phyloP scores from a whole-genome alignment of 1,140 invertebrate genomes.

The Onthophagus taurus region DNA sequence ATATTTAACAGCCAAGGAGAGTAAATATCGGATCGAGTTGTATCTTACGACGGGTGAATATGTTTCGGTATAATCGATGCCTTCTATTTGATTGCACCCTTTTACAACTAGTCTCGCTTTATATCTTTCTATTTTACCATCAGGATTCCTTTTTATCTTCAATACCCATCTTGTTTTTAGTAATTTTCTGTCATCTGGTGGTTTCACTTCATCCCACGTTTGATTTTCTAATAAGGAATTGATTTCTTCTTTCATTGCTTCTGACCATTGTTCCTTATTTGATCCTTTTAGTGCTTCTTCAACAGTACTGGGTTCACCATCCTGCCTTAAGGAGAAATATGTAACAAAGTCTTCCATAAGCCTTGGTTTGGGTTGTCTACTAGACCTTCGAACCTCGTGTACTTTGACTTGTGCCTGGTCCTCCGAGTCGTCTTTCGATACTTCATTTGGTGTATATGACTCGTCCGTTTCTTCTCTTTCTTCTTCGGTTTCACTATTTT shows the following conservation, averaged over 20 bases:
- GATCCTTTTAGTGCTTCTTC: slow-evolving; percentile 12
- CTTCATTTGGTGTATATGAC: background rate
- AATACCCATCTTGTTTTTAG: slow-evolving; percentile 8
- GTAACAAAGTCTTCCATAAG: background rate
- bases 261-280: background rate
- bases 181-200: background rate
- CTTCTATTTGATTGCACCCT: slow-evolving; percentile 31
- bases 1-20: slow-evolving; percentile 7
- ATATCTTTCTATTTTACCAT: slow-evolving; percentile 23
- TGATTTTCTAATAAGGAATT: background rate
- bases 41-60: slow-evolving; percentile 33
- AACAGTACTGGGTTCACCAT: slow-evolving; percentile 1
- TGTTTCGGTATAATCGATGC: slow-evolving; percentile 35
- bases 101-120: slow-evolving; percentile 38
- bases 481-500: slow-evolving; percentile 1
- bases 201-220: slow-evolving; percentile 4
- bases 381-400: too few relatives aligned
- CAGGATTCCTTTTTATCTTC: too few relatives aligned
- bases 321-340: background rate
- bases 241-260: slow-evolving; percentile 1
- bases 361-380: slow-evolving; percentile 1
- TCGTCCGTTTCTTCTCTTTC: slow-evolving; percentile 5
- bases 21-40: slow-evolving; percentile 26
- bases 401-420: too few relatives aligned
- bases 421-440: background rate